A percentile compares a stretch with the other conserved stretches of the same genome.
phyloP scores from a whole-genome alignment of 2,888 invertebrate genomes.

The Sipha maydis region DNA sequence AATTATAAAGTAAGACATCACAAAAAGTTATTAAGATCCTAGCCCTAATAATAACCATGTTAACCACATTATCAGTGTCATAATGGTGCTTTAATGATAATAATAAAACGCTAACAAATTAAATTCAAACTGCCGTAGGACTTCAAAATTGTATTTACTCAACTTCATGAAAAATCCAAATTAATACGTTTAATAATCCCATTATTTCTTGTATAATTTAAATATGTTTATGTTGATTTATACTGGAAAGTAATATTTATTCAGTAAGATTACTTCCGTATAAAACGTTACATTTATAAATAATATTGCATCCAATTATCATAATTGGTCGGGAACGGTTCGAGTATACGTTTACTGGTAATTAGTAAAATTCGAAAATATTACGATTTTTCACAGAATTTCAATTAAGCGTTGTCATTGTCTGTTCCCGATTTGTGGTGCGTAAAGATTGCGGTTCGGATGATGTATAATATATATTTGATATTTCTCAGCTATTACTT shows the following conservation, averaged over 20 bases:
- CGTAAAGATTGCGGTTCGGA: neutral
- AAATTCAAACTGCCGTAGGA: neutral
- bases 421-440: neutral
- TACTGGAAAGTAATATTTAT: neutral
- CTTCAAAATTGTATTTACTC: neutral
- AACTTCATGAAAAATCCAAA: neutral
- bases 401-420: too few species aligned
- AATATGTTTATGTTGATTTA: neutral
- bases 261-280: neutral
- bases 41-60: too few species aligned
- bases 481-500: neutral
- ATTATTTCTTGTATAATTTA: neutral
- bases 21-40: too few species aligned
- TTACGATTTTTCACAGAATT: neutral
- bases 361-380: neutral
- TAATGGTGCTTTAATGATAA: too few species aligned
- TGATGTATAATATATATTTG: neutral
- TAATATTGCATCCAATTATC: neutral
- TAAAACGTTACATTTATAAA: neutral
- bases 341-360: neutral
- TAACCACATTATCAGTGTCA: too few species aligned
- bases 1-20: too few species aligned
- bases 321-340: neutral
- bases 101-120: neutral
- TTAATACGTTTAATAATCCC: neutral